Base-by-base conservation (phyloP, 2,113 vertebrate species). In the Balaeniceps rex region DNA sequence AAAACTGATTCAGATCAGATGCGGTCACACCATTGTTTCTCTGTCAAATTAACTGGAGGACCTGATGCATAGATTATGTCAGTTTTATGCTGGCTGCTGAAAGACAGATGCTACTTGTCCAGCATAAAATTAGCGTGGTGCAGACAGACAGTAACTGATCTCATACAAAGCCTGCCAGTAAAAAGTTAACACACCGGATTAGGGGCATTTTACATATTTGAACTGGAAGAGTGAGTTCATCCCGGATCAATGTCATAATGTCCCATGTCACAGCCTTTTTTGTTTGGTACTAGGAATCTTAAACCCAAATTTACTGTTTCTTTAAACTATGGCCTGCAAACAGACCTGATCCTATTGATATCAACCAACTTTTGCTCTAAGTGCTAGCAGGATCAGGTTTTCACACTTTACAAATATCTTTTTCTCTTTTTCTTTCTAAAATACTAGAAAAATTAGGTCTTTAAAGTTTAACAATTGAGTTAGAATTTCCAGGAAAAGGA, bases 21-120 rank as follows among this genome's bases (percentile, higher is more conserved):
- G 65, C 44, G 16, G 89, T 82, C 83, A 65, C 87, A 25, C 64
- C 77, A 78, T 65, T 93, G 93, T 79, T 51, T 11, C 61, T 78
- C 93, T 78, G 87, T 87, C 94, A 75, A 47, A 57, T 89, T 84
- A 92, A 82, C 69, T 23, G 17, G 33, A 31, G 94, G 81, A 91
- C 52, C 42, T 61, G 77, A 52, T 86, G 88, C 94, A 85, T 36
- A 83, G 94, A 88, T 83, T 63, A 17, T 61, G 91, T 57, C 89
- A 22, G 78, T 60, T 91, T 88, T 60, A 51, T 33, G 75, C 83
- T 87, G 84, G 75, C 91, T 85, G 78, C 90, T 49, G 91, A 94
- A 83, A 89, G 91, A 52, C 91, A 61, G 86, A 88, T 80, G 93
- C 75, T 76, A 87, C 92, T 93, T 38, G 82, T 82, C 94, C 74